Base-by-base conservation (phyloP, 2,113 vertebrate genomes). In the Melanocharis versteri region DNA sequence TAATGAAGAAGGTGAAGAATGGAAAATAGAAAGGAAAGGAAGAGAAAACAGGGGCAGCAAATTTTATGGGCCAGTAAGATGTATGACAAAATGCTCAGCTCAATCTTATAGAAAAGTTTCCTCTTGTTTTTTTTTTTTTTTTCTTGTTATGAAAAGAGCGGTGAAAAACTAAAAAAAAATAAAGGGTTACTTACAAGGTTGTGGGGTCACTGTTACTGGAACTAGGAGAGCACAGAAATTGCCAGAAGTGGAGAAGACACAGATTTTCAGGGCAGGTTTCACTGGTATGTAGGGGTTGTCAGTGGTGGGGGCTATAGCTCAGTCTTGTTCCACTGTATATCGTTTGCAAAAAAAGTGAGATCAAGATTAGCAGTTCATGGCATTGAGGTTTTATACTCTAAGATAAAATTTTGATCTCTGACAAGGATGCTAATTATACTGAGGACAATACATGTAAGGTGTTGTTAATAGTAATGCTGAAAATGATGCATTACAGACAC, bases 111-210 rank as follows among this genome's bases (percentile, higher is more conserved):
- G 33, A 79, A 56, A 70, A 37, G 3, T 31, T 44, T 78, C 30
- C 2, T 21, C 3, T 57, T 50, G 6, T 1, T 21, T 62, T 44
- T 57, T 77, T 45, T 48, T 47, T 23, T 64, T 76, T 84, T 58
- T 53, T 54, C 24, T n/a, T n/a, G n/a, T n/a, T n/a, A n/a, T n/a
- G n/a, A n/a, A 69, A 93, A 70, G 14, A 56, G 5, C 24, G 69
- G 28, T 45, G 31, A 54, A 75, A 83, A 60, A n/a, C 4, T 40
- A 3, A 60, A 37, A 20, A 28, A 65, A 61, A 31, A 5, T 28
- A 13, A 30, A 4, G 27, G 24, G n/a, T n/a, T n/a, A n/a, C n/a
- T n/a, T n/a, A 18, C 0, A 5, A 35, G 9, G 6, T 79, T 72
- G 24, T 14, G 4, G 7, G 2, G 4, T 73, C 31, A 68, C 44